These are phyloP conservation scores for Cryptophagus acutangulus DNA, from an alignment of 2,888 invertebrate species.

Conservation along the genomic window DNA sequence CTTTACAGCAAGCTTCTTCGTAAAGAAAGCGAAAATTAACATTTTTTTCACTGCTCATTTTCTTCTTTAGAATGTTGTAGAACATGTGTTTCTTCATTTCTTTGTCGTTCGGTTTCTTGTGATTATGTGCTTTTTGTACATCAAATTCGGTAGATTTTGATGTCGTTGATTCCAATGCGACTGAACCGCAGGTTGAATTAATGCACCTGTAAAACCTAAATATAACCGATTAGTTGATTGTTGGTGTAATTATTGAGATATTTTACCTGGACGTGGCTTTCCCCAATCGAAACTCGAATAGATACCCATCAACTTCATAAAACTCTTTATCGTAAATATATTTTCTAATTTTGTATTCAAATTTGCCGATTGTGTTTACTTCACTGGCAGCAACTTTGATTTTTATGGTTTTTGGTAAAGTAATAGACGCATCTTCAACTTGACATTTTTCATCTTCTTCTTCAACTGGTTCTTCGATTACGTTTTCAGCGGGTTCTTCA, in stretches of 20 bases:
- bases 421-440: too few species aligned
- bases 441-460: not conserved
- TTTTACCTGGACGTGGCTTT: slow-evolving; percentile 31
- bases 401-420: slow-evolving; percentile 10
- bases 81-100: slow-evolving; percentile 40
- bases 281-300: slow-evolving; percentile 38
- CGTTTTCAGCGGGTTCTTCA: not conserved
- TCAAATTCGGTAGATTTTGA: too few species aligned
- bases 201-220: slow-evolving; percentile 36
- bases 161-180: slow-evolving; percentile 27
- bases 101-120: slow-evolving; percentile 26
- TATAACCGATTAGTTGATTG: too few species aligned
- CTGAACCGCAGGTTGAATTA: slow-evolving; percentile 30
- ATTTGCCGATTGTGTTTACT: slow-evolving; percentile 29
- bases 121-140: slow-evolving; percentile 37
- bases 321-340: slow-evolving; percentile 34
- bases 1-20: slow-evolving; percentile 40
- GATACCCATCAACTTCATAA: slow-evolving; percentile 35
- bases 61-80: slow-evolving; percentile 37
- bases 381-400: slow-evolving; percentile 25
- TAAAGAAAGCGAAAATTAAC: slow-evolving; percentile 40
- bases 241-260: too few species aligned
- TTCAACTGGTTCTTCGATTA: slow-evolving; percentile 3
- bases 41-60: slow-evolving; percentile 39
- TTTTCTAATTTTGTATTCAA: slow-evolving; percentile 23